Conservation (phyloP, 1,140 invertebrate species). For the Gerris buenoi region DNA sequence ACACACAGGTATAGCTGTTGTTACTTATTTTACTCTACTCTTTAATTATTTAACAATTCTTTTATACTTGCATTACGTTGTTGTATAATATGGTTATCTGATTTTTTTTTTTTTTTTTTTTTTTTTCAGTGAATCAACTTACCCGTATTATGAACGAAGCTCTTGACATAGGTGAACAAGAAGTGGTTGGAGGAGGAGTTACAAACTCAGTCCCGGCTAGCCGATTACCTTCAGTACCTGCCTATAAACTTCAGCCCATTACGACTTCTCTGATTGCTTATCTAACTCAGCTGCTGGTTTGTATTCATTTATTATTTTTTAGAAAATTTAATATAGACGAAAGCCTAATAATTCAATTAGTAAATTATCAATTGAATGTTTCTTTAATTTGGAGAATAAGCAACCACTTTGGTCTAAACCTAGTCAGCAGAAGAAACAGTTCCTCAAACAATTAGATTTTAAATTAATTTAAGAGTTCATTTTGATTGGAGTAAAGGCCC, state of each 20-base stretch:
- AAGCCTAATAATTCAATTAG: background rate
- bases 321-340: background rate
- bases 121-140: slow-evolving; percentile 35
- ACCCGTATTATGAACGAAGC: slow-evolving; percentile 36
- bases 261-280: slow-evolving; percentile 36
- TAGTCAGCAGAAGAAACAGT: too few species aligned
- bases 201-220: background rate
- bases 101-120: too few species aligned
- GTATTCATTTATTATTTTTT: background rate
- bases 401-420: too few species aligned
- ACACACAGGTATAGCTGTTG: too few species aligned
- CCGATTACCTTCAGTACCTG: slow-evolving; percentile 35
- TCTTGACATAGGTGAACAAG: slow-evolving; percentile 36
- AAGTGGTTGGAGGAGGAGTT: slow-evolving; percentile 30
- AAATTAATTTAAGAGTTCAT: too few species aligned
- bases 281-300: slow-evolving; percentile 40
- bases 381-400: background rate
- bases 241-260: slow-evolving; percentile 35
- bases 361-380: background rate
- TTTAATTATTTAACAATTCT: too few species aligned
- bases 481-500: too few species aligned
- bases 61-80: too few species aligned
- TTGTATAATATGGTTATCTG: too few species aligned
- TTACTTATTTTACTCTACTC: too few species aligned
- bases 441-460: too few species aligned